A percentile compares a stretch with the other conserved stretches of the same genome.
phyloP scores from a whole-genome alignment of 2,888 invertebrate genomes.

The Brachypterus glaber region DNA sequence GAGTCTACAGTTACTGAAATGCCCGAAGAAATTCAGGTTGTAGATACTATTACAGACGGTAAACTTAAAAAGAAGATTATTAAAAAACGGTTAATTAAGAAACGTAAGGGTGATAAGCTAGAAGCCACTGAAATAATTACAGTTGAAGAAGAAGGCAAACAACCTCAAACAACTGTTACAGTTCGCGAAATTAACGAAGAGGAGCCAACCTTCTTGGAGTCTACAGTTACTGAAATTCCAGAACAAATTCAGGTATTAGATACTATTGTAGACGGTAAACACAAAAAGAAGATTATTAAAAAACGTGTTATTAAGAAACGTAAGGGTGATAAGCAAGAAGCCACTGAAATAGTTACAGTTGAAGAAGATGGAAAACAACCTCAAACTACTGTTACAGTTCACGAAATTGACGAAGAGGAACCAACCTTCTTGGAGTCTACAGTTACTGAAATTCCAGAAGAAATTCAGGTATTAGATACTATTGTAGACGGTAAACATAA shows the following conservation, averaged over 20 bases:
- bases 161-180: slow-evolving; percentile 22
- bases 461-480: slow-evolving; percentile 18
- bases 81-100: slow-evolving; percentile 34
- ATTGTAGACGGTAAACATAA: slow-evolving; percentile 21
- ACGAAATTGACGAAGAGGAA: slow-evolving; percentile 30
- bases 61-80: slow-evolving; percentile 35
- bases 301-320: slow-evolving; percentile 41
- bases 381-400: slow-evolving; percentile 30
- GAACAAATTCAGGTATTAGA: slow-evolving; percentile 32
- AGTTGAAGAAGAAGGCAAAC: slow-evolving; percentile 36
- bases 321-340: slow-evolving; percentile 32
- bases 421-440: slow-evolving; percentile 25
- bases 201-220: too few relatives aligned
- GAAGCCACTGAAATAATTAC: slow-evolving; percentile 31
- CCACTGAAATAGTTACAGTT: slow-evolving; percentile 27
- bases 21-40: slow-evolving; percentile 28
- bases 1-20: slow-evolving; percentile 18
- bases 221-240: slow-evolving; percentile 18
- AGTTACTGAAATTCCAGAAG: slow-evolving; percentile 21
- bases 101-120: slow-evolving; percentile 30
- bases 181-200: slow-evolving; percentile 19
- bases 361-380: slow-evolving; percentile 19
- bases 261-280: slow-evolving; percentile 29
- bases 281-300: slow-evolving; percentile 32
- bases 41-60: slow-evolving; percentile 33